These are phyloP conservation scores for Vicugna pacos DNA, from an alignment of 2,113 vertebrate genomes.

Conservation along the genomic window DNA sequence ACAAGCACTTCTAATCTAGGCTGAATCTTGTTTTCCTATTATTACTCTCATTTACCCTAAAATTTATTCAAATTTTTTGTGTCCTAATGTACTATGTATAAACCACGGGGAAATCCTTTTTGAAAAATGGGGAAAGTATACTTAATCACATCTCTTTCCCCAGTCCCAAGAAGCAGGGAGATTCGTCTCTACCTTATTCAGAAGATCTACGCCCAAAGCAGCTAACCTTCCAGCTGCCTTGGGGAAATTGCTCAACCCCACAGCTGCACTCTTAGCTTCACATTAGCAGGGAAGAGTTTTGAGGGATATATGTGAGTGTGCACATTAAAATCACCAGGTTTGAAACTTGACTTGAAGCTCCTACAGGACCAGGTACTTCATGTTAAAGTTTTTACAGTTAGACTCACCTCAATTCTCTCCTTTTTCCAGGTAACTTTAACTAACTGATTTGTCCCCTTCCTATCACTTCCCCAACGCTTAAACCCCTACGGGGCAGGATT, in stretches of 20 bases:
- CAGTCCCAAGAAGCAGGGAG: background rate
- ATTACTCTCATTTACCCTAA: slow-evolving; percentile 33
- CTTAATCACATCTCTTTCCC: background rate
- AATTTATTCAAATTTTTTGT: background rate
- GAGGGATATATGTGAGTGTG: too few relatives aligned
- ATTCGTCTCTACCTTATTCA: background rate
- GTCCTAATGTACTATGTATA: background rate
- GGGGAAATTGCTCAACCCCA: background rate
- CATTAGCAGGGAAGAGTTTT: background rate
- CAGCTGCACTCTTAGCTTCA: background rate
- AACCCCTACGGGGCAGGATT: background rate
- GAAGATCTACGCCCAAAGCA: background rate
- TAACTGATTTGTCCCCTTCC: background rate
- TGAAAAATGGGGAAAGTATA: background rate
- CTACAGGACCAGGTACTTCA: background rate
- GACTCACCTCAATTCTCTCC: background rate
- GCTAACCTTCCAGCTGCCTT: background rate
- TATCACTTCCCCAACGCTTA: background rate
- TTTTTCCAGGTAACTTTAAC: background rate
- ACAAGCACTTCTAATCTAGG: background rate
- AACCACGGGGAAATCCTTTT: background rate
- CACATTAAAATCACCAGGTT: background rate
- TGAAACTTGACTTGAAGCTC: background rate
- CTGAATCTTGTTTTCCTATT: background rate
- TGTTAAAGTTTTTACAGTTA: background rate